Base-by-base conservation (phyloP, 2,888 invertebrate species). In the Nipponacmea schrenckii region DNA sequence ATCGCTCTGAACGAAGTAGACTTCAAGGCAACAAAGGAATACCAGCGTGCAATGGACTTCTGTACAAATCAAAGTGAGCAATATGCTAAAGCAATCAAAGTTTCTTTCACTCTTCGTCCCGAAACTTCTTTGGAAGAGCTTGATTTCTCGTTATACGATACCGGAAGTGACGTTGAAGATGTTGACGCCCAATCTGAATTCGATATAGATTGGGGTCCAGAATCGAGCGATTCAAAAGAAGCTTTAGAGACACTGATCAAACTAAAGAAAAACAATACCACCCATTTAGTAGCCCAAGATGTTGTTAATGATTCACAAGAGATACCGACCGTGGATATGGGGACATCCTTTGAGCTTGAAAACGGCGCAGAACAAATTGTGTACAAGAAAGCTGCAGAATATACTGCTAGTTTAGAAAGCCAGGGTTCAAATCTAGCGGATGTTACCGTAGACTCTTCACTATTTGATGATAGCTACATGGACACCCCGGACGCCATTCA, bases 111-210 rank as follows among this genome's bases (percentile, higher is more conserved):
- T 8, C 67, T 81, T 20, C 70, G 72, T n/a, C 81, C 81, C 0
- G 77, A 75, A 63, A 31, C 68, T 14, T 45, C 70, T 7, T n/a
- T 70, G 14, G 73, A 74, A n/a, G 76, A 73, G 15, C 50, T 72
- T 31, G 70, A 75, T 24, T 20, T 71, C 45, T 74, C 75, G 12
- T 15, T 71, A 27, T 72, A 62, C 24, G 74, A 72, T 44, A 67
- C 64, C 62, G 67, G 63, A 20, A 81, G 79, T 72, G 81, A 81
- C 64, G 44, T 73, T n/a, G 77, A 73, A 17, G 81, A 81, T 20
- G 77, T 80, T 31, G 79, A 80, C 31, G 81, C 81, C 50, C 72
- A 78, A 39, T 80, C 79, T 0, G 81, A 81, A 67, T 81, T 81
- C 68, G 76, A 77, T 27, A 75, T 81, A 24, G 68, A 76, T n/a